phyloP scores from a whole-genome alignment of 2,888 invertebrate species.

The Priocnemis perturbator region DNA sequence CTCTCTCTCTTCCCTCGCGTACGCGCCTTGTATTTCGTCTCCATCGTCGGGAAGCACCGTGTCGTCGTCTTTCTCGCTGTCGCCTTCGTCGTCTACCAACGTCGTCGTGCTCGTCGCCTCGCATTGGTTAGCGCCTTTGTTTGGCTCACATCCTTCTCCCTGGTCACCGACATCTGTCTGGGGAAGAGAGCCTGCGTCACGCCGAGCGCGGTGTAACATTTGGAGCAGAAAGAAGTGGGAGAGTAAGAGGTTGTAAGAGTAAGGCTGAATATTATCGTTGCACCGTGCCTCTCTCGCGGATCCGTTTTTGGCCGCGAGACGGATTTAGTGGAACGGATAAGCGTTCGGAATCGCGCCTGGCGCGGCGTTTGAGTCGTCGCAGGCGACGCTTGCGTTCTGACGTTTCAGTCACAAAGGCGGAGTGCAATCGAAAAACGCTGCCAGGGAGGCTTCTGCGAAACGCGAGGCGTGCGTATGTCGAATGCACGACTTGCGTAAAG shows the following conservation, averaged over 20 bases:
- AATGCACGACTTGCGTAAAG: slow-evolving; percentile 46
- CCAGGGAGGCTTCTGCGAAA: no score
- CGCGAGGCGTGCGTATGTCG: background rate
- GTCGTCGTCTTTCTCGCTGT: slow-evolving; percentile 3
- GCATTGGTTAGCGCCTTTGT: slow-evolving; percentile 25
- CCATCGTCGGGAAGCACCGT: background rate
- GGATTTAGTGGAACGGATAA: background rate
- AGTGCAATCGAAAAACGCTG: background rate
- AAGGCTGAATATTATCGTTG: no score
- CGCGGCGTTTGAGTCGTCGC: no score
- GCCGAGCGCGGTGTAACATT: slow-evolving; percentile 4
- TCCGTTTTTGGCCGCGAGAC: slow-evolving; percentile 6
- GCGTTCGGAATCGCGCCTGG: background rate
- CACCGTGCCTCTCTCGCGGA: background rate
- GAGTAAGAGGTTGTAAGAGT: background rate
- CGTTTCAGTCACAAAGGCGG: background rate
- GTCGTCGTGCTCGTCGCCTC: slow-evolving; percentile 15
- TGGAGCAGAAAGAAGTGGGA: background rate
- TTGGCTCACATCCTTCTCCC: slow-evolving; percentile 20
- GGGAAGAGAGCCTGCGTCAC: slow-evolving; percentile 1
- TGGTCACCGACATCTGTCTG: slow-evolving; percentile 30
- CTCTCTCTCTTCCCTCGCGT: slow-evolving; percentile 19
- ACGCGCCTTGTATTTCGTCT: background rate
- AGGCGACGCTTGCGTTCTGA: no score
- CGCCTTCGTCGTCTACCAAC: background rate